Base-by-base conservation (phyloP, 2,888 invertebrate species). In the Erebia ligea region DNA sequence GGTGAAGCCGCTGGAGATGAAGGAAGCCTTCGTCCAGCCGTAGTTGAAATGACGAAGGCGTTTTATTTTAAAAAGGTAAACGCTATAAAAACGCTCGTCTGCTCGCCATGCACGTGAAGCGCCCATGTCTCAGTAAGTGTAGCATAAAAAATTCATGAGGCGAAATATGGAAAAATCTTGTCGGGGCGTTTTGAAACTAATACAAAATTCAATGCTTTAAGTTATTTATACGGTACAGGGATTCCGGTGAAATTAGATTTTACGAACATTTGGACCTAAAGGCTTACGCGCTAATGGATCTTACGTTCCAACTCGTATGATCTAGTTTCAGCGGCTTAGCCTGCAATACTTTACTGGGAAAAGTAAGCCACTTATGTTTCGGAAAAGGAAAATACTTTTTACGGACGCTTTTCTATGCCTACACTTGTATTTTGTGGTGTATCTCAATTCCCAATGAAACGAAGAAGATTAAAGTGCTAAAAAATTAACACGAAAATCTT, bases 81-180 rank as follows among this genome's bases (percentile, higher is more conserved):
- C 52, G 64, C 17, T 64, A 17, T 4, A 52, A 17, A 17, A 50
- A 61, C 75, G 75, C 76, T 52, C 75, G 76, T 77, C 76, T 76
- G 50, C 40, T 13, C 54, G 21, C 8, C 54, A 59, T 58, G 68
- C 67, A 65, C 48, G 59, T 15, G 50, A 65, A 75, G 70, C 77
- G 64, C 72, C 73, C 74, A 77, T 78, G 79, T 79, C 79, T 75
- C 76, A 72, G 74, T 76, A 79, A 83, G 81, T 79, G 80, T 77
- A 71, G 72, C 76, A 74, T 88, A 80, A 87, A 88, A 84, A 87
- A 89, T 89, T 87, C 85, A 88, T 79, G 82, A 77, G 77, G 77
- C 79, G 76, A 85, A 84, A 85, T 87, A 85, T 87, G 85, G 84
- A 83, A 82, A 85, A 86, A 86, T 85, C 84, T 82, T 81, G 80